Evolutionary conservation across 2,797 vertebrate species (phyloP), one percentile per base, ranked within the genome.

Genomic region (Sebastes vulpes): DNA sequence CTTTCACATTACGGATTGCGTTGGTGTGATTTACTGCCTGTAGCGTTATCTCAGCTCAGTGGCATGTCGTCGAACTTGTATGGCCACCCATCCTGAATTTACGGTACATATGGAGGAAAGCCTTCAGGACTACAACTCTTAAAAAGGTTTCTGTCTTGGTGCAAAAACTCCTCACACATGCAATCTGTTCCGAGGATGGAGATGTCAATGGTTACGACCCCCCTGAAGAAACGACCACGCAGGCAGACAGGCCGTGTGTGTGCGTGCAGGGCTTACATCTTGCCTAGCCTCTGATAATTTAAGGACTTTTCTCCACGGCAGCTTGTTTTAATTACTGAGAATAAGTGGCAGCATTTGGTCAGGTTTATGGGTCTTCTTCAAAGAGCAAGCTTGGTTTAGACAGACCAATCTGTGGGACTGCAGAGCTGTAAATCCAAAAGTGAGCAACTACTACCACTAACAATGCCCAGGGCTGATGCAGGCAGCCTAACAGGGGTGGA

Each of bases 291-390:
- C 84, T 90, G 90, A 94, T 97, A 95, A 95, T 95, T 92, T 92
- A 92, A 95, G 32, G 91, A 88, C 93, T 92, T 94, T 95, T 87
- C 94, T 95, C 90, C 92, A 94, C 79, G 28, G 91, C 96, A 96
- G 94, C 94, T 97, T 97, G 95, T 94, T 96, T 97, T 97, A 97
- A 98, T 98, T 97, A 97, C 95, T 84, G 93, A 89, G 91, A 93
- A 93, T 93, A 95, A 96, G 95, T 94, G 85, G 93, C 92, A 94
- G 93, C 93, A 95, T 97, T 97, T 96, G 96, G 95, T 94, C 93
- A 95, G 93, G 87, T 96, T 97, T 96, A 97, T 94, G 91, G 89
- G 84, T 86, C 90, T 92, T 95, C 93, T 96, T 95, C 93, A 97
- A 96, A 96, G 94, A 93, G 91, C 79, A 72, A 64, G 92, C 90